Conservation (phyloP, 2,888 invertebrate genomes). For the Gisinianus flammeolus region DNA sequence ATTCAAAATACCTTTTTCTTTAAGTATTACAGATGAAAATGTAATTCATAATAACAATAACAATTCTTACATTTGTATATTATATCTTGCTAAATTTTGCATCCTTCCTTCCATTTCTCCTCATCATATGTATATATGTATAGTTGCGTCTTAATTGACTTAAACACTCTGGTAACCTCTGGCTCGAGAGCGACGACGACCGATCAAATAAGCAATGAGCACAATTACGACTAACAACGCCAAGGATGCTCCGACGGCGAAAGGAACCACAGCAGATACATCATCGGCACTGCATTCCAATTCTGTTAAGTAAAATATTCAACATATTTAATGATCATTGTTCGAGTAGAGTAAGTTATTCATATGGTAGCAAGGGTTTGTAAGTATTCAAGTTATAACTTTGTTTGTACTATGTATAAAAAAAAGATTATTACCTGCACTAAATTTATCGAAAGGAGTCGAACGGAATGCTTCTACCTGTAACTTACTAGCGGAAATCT, state of each 20-base stretch:
- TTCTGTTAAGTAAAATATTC: conserved; percentile 65
- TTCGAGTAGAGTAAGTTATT: too few relatives aligned
- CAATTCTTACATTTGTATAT: too few relatives aligned
- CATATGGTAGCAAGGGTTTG: too few relatives aligned
- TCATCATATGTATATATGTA: too few relatives aligned
- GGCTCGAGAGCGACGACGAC: conserved; percentile 81
- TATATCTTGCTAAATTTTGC: too few relatives aligned
- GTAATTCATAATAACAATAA: neutral
- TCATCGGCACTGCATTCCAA: conserved; percentile 75
- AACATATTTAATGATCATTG: too few relatives aligned
- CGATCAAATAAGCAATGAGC: conserved; percentile 89
- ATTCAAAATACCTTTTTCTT: neutral
- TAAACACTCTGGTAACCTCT: conserved; percentile 89
- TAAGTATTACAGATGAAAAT: neutral
- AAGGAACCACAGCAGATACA: conserved; percentile 90
- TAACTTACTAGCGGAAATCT: conserved; percentile 65
- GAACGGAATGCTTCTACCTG: conserved; percentile 76
- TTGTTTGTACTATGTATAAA: neutral
- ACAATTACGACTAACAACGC: conserved; percentile 89
- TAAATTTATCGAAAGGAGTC: conserved; percentile 29
- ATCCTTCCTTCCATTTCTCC: too few relatives aligned
- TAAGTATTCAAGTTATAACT: too few relatives aligned
- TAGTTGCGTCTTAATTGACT: too few relatives aligned
- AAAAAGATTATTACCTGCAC: conserved; percentile 36
- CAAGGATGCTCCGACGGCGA: conserved; percentile 90